A percentile compares a stretch with the other conserved stretches of the same genome.
Conservation (phyloP, 2,888 invertebrate genomes). For the Margaritifera margaritifera region DNA sequence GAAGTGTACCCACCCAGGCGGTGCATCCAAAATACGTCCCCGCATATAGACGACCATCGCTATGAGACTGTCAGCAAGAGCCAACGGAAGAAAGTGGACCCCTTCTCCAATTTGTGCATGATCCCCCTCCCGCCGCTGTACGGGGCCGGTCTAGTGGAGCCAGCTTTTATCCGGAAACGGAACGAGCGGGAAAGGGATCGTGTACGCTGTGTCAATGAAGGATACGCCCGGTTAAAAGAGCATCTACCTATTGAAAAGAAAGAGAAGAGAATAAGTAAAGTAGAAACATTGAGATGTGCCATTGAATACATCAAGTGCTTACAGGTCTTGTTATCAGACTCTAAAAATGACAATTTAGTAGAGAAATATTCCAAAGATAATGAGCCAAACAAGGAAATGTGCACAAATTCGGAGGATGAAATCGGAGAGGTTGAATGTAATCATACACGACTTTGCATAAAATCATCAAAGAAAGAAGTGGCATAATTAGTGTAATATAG, state of each 20-base stretch:
- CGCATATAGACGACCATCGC: slow-evolving; percentile 39
- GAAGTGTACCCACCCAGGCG: slow-evolving; percentile 27
- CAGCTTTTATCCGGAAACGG: slow-evolving; percentile 66
- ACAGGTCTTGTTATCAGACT: slow-evolving; percentile 39
- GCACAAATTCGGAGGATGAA: too few relatives aligned
- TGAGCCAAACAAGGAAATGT: too few relatives aligned
- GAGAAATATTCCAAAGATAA: too few relatives aligned
- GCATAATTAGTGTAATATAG: too few relatives aligned
- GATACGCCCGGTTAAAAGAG: slow-evolving; percentile 64
- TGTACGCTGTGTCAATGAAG: slow-evolving; percentile 71
- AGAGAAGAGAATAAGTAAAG: slow-evolving; percentile 71
- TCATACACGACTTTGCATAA: too few relatives aligned
- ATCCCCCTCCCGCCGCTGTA: slow-evolving; percentile 66
- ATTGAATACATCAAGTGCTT: slow-evolving; percentile 69
- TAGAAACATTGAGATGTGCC: slow-evolving; percentile 69
- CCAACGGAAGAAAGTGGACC: slow-evolving; percentile 40
- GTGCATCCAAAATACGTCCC: slow-evolving; percentile 38
- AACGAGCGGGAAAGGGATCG: slow-evolving; percentile 71
- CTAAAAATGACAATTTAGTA: not conserved
- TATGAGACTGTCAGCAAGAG: slow-evolving; percentile 28
- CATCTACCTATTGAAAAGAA: slow-evolving; percentile 67
- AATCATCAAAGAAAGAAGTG: too few relatives aligned
- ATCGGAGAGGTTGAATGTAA: too few relatives aligned
- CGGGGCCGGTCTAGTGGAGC: slow-evolving; percentile 54
- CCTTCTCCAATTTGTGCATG: slow-evolving; percentile 64